Evolutionary conservation across 2,888 invertebrate genomes (phyloP).

Genomic region (Thecophora atra): DNA sequence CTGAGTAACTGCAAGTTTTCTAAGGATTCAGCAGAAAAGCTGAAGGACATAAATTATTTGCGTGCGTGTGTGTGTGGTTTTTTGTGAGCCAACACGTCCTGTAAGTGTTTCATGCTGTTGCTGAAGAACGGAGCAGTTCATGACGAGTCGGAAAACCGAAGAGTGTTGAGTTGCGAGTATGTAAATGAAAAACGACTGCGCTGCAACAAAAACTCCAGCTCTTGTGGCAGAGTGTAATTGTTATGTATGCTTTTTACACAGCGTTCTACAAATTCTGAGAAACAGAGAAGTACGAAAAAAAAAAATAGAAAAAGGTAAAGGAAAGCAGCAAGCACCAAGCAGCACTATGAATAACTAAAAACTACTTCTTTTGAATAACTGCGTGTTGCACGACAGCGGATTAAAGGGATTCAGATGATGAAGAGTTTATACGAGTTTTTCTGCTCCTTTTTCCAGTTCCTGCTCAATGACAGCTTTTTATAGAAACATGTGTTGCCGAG

Average conservation of each 20-base stretch:
- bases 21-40: too few species aligned
- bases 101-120: neutral
- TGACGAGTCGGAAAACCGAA: neutral
- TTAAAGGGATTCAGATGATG: neutral
- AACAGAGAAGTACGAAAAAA: too few species aligned
- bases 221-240: neutral
- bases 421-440: too few species aligned
- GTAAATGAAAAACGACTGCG: neutral
- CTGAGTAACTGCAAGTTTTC: neutral
- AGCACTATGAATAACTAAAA: conserved; percentile 5
- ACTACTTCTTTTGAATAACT: neutral
- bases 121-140: neutral
- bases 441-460: too few species aligned
- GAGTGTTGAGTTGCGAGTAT: neutral
- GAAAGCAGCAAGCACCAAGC: neutral
- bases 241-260: neutral
- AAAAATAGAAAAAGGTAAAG: neutral
- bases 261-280: neutral
- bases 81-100: neutral
- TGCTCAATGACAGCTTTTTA: too few species aligned
- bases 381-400: neutral
- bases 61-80: neutral
- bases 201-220: neutral
- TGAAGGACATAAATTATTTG: conserved; percentile 5
- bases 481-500: too few species aligned